phyloP scores from a whole-genome alignment of 1,140 invertebrate genomes.

The Papilio dardanus region DNA sequence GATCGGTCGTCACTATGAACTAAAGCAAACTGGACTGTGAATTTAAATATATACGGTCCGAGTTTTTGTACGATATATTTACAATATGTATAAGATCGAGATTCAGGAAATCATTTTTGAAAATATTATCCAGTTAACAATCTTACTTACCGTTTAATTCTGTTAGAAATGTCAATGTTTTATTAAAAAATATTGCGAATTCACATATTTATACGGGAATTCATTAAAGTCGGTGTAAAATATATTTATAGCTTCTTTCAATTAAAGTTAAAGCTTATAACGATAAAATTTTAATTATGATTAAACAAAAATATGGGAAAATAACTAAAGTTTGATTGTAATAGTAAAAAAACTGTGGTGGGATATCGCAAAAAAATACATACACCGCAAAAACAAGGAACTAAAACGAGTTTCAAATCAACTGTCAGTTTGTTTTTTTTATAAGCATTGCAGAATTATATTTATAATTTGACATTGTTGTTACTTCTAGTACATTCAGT shows the following conservation, averaged over 20 bases:
- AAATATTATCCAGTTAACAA: not conserved
- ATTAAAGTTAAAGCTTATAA: too few relatives aligned
- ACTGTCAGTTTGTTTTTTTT: not conserved
- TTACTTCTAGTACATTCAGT: too few relatives aligned
- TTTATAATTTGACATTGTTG: too few relatives aligned
- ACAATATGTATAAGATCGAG: not conserved
- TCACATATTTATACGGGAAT: too few relatives aligned
- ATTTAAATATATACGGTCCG: not conserved
- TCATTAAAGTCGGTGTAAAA: too few relatives aligned
- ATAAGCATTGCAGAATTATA: not conserved
- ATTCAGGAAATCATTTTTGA: not conserved
- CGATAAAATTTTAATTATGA: too few relatives aligned
- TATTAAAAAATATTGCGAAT: too few relatives aligned
- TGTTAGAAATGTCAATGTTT: not conserved
- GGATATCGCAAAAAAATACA: not conserved
- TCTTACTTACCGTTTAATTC: not conserved
- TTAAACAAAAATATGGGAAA: too few relatives aligned
- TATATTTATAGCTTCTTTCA: too few relatives aligned
- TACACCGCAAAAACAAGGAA: not conserved
- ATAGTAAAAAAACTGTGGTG: not conserved
- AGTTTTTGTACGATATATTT: conserved; percentile 6
- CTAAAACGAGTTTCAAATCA: not conserved
- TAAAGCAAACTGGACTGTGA: conserved; percentile 22
- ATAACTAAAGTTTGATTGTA: not conserved
- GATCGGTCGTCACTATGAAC: conserved; percentile 9